Conservation (phyloP, 1,140 invertebrate species). For the Chrysoperla carnea region DNA sequence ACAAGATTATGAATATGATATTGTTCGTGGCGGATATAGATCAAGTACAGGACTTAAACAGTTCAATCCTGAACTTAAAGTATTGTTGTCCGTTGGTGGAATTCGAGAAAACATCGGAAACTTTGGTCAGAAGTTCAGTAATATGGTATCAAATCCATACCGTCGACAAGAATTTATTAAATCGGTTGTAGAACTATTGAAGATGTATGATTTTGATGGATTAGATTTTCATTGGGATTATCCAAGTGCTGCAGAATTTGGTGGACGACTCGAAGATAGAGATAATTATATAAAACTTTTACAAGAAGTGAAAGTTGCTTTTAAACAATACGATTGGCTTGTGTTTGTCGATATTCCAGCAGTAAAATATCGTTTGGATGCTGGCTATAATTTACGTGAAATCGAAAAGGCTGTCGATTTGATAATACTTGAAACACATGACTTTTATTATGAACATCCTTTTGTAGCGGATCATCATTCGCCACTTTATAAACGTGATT, state of each 20-base stretch:
- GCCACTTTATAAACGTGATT: conserved; percentile 19
- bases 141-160: conserved; percentile 26
- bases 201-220: conserved; percentile 37
- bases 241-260: conserved; percentile 30
- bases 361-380: conserved; percentile 25
- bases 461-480: conserved; percentile 34
- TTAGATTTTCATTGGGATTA: conserved; percentile 43
- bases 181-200: conserved; percentile 34
- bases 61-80: conserved; percentile 27
- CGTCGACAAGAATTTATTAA: conserved; percentile 34
- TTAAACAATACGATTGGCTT: conserved; percentile 26
- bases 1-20: conserved; percentile 34
- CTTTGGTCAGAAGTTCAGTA: conserved; percentile 23
- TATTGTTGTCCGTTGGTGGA: conserved; percentile 33
- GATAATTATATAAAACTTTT: conserved; percentile 25
- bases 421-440: conserved; percentile 51
- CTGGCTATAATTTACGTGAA: conserved; percentile 23
- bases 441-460: conserved; percentile 48
- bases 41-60: conserved; percentile 29
- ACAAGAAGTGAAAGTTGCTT: conserved; percentile 31
- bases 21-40: conserved; percentile 34
- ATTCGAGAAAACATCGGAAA: conserved; percentile 10
- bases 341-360: conserved; percentile 36
- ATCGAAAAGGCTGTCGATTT: conserved; percentile 34
- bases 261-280: conserved; percentile 26